A percentile compares a stretch with the other conserved stretches of the same genome.
These are phyloP conservation scores for Coracopsis vasa DNA, from an alignment of 2,113 vertebrate genomes.

Conservation along the genomic window DNA sequence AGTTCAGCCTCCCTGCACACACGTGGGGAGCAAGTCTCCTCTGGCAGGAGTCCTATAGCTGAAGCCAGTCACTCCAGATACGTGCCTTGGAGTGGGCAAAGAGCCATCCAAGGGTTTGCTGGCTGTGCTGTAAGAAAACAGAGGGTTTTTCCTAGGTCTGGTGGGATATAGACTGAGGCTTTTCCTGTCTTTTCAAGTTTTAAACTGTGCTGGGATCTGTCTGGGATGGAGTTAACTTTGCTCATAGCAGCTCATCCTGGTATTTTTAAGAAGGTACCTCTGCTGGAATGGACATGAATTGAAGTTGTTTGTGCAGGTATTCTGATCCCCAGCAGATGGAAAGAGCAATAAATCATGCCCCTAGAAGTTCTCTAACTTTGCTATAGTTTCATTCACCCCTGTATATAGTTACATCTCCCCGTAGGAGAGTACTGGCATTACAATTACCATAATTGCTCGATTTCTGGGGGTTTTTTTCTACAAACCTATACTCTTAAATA, in stretches of 20 bases:
- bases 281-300: neutral
- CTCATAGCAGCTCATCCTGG: neutral
- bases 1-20: fast-evolving
- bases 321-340: neutral
- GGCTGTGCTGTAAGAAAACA: neutral
- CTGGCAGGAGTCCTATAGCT: neutral
- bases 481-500: neutral
- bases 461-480: neutral
- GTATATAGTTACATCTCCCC: neutral
- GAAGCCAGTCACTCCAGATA: neutral
- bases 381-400: neutral
- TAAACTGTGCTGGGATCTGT: neutral
- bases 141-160: neutral
- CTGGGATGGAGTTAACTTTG: slow-evolving; percentile 1
- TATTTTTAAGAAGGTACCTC: neutral
- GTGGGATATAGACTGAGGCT: neutral
- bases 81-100: fast-evolving
- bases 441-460: neutral
- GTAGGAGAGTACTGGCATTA: neutral
- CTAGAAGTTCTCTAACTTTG: neutral
- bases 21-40: neutral
- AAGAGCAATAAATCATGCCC: slow-evolving; percentile 27
- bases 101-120: neutral
- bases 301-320: slow-evolving; percentile 9
- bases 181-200: neutral